phyloP scores from a whole-genome alignment of 2,113 vertebrate species.

The Corythoichthys haematopterus region DNA sequence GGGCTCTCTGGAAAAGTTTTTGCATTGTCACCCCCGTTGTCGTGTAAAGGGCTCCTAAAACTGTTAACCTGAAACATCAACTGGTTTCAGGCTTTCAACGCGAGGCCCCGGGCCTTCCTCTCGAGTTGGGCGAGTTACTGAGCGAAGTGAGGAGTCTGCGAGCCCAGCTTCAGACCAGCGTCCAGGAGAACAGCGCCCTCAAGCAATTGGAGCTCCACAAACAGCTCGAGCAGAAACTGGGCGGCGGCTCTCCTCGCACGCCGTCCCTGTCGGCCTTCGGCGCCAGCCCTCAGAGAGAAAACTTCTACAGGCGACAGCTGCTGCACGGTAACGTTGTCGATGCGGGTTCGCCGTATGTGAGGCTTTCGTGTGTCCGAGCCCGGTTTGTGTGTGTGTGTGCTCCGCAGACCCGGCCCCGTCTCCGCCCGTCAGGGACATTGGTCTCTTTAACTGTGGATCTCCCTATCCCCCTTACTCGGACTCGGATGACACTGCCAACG shows the following conservation, averaged over 20 bases:
- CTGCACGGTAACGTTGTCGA: conserved; percentile 68
- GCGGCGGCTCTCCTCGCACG: conserved; percentile 43
- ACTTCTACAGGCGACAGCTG: conserved; percentile 60
- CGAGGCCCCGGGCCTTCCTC: conserved; percentile 54
- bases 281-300: conserved; percentile 62
- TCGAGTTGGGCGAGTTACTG: conserved; percentile 74
- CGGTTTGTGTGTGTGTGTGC: conserved; percentile 51
- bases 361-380: conserved; percentile 38
- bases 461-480: conserved; percentile 49
- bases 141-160: conserved; percentile 76
- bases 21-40: too few species aligned
- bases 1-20: too few species aligned
- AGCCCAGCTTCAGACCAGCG: conserved; percentile 75
- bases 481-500: conserved; percentile 68
- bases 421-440: conserved; percentile 86
- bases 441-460: conserved; percentile 73
- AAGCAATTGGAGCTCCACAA: conserved; percentile 75
- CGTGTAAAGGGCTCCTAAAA: neutral
- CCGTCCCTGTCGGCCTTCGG: conserved; percentile 58
- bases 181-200: conserved; percentile 78
- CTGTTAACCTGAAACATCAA: neutral
- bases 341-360: conserved; percentile 1
- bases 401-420: conserved; percentile 79
- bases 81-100: conserved; percentile 47
- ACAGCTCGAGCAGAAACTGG: conserved; percentile 72